Base-by-base conservation (phyloP, 1,140 invertebrate species). In the Belonocnema kinseyi region DNA sequence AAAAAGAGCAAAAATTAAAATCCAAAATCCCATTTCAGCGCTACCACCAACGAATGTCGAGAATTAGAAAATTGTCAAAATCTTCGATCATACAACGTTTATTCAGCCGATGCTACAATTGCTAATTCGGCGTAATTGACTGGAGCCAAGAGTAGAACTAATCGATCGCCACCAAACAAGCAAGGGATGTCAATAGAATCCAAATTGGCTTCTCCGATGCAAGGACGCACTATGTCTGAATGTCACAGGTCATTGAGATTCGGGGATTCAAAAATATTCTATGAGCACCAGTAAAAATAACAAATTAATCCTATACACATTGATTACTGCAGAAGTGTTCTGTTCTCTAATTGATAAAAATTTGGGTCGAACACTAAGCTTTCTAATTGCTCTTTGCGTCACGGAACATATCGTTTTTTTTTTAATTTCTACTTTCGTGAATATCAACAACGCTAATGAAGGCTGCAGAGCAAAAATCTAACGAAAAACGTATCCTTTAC, bases 191-290 rank as follows among this genome's bases (percentile, higher is more conserved):
- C 58, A 61, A 66, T 66, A 74, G 54, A 54, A 56, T 72, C 72
- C 46, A 58, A 70, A 74, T 61, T 72, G 53, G 52, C 77, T 76
- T 53, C 26, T 61, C 53, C 74, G 6, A 33, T 53, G 51, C 66
- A 54, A 61, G 61, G 81, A 79, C 75, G 77, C 75, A 73, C 73
- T 70, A 74, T 77, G 33, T 54, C 66, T 21, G 71, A 75, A 77
- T 77, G 72, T 82, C 75, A 79, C 51, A 7, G 21, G 21, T 77
- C 33, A 80, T 61, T 61, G 58, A 33, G 58, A 61, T 40, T 12
- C 33, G 11, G 40, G 11, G 13, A 14, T 61, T 40, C 26, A 16
- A 61, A 21, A 61, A 61, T 33, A 33, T 61, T 61, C 33, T 33
- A 33, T 61, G 33, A 21, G 33, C 8, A 12, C 26, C 21, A 33